Percentiles rank a stretch among this genome's conserved stretches.
phyloP scores from a whole-genome alignment of 2,888 invertebrate species.

The Hypomecis atomaria region DNA sequence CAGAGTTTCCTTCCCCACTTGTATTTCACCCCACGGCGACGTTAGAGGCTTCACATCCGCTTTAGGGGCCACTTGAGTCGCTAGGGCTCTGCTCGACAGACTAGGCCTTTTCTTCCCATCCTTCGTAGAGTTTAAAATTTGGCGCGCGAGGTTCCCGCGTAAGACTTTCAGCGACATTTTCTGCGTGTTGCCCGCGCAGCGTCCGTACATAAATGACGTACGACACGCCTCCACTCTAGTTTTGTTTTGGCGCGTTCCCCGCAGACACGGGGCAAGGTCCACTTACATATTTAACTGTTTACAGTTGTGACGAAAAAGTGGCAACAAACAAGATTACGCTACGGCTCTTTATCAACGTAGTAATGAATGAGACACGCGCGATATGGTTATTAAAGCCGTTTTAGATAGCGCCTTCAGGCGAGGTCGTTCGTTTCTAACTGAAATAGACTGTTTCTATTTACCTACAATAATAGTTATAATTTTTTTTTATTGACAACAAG shows the following conservation, averaged over 20 bases:
- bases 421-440: background rate
- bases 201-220: conserved; percentile 63
- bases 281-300: conserved; percentile 59
- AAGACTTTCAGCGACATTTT: conserved; percentile 79
- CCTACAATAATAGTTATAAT: too few relatives aligned
- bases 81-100: conserved; percentile 58
- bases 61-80: conserved; percentile 67
- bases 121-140: conserved; percentile 64
- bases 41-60: conserved; percentile 64
- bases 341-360: conserved; percentile 46
- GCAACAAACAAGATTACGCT: conserved; percentile 53
- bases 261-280: conserved; percentile 71
- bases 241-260: conserved; percentile 70
- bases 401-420: conserved; percentile 10
- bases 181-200: conserved; percentile 60
- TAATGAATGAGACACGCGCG: conserved; percentile 49
- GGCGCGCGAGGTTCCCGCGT: conserved; percentile 74
- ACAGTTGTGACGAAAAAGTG: conserved; percentile 48
- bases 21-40: conserved; percentile 80
- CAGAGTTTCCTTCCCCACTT: conserved; percentile 83
- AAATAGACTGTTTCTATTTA: background rate
- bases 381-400: conserved; percentile 9
- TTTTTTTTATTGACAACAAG: too few relatives aligned
- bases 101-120: conserved; percentile 52
- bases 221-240: conserved; percentile 44